These are phyloP conservation scores for Tanypteryx hageni DNA, from an alignment of 2,888 invertebrate genomes.

Conservation along the genomic window DNA sequence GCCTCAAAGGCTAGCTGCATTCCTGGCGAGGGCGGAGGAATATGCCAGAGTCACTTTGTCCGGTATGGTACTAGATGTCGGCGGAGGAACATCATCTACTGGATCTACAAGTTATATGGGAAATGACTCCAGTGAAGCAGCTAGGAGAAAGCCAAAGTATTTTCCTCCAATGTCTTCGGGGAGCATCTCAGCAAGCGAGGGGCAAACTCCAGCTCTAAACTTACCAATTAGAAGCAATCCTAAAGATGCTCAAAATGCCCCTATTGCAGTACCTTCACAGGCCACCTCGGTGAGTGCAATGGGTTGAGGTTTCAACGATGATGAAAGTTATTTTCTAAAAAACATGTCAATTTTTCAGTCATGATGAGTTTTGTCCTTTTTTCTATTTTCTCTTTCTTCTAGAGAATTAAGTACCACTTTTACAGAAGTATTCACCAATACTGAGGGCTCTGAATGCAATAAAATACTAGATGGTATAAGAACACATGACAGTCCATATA, in stretches of 20 bases:
- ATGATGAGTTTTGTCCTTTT: background rate
- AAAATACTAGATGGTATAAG: background rate
- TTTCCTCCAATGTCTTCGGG: slow-evolving; percentile 54
- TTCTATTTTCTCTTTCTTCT: background rate
- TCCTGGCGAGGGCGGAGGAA: slow-evolving; percentile 86
- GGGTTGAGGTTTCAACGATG: background rate
- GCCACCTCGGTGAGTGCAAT: background rate
- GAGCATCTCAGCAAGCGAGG: background rate
- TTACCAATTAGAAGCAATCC: background rate
- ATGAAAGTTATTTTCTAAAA: too few species aligned
- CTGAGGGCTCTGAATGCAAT: background rate
- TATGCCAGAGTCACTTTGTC: slow-evolving; percentile 64
- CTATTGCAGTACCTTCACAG: background rate
- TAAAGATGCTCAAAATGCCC: background rate
- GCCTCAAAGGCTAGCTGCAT: slow-evolving; percentile 86
- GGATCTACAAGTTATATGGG: background rate
- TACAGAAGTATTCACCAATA: background rate
- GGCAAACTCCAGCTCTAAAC: background rate
- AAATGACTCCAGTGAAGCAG: background rate
- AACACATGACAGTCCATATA: slow-evolving; percentile 76
- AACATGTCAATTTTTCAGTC: too few species aligned
- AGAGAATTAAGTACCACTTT: background rate
- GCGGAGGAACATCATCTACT: background rate
- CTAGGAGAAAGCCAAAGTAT: slow-evolving; percentile 60
- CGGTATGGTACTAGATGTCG: background rate